These are phyloP conservation scores for Aurelia aurita DNA, from an alignment of 30 jellyfish, hydroid and myxozoan species.

Conservation along the genomic window DNA sequence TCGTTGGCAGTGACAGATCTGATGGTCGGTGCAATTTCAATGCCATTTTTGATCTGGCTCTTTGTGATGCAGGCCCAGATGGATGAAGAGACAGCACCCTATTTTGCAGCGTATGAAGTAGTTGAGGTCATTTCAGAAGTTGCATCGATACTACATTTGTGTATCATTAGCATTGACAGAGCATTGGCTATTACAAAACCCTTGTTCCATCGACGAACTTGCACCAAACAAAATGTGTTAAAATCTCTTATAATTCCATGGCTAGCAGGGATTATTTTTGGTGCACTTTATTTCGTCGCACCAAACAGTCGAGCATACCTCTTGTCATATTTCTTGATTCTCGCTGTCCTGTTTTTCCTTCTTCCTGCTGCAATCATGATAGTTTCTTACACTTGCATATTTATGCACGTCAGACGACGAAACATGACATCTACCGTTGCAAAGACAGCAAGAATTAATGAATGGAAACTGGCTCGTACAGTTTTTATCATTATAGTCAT, in stretches of 20 bases:
- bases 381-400: conserved; percentile 9
- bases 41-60: conserved; percentile 27
- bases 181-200: conserved; percentile 33
- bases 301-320: not conserved
- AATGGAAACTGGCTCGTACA: conserved; percentile 23
- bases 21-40: not conserved
- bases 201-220: conserved; percentile 6
- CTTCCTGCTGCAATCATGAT: conserved; percentile 5
- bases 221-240: not conserved
- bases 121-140: not conserved
- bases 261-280: not conserved
- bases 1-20: conserved; percentile 44
- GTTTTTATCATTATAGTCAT: not conserved
- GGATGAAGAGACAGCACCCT: not conserved
- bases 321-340: not conserved
- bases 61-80: not conserved
- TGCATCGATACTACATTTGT: conserved; percentile 31
- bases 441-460: not conserved
- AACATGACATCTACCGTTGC: not conserved
- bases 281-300: not conserved
- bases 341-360: conserved; percentile 6
- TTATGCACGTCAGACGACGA: not conserved
- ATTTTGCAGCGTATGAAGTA: not conserved
- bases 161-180: conserved; percentile 43
- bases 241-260: conserved; percentile 18